Evolutionary conservation across 2,888 invertebrate species (phyloP).

Genomic region (Lissonota sp.): DNA sequence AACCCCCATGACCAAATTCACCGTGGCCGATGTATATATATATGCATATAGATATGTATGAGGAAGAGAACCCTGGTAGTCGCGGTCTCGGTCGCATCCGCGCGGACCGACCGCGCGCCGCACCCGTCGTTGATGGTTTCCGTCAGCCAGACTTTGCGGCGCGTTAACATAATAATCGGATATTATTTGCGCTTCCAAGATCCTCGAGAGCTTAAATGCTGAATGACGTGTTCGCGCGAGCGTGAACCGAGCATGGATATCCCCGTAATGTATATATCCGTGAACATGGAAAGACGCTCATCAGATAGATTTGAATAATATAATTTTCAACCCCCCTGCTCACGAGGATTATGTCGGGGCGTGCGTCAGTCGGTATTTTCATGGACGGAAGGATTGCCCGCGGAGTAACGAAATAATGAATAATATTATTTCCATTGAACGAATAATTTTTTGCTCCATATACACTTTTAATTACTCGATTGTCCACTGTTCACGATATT

Average conservation of each 20-base stretch:
- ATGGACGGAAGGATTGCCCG: too few species aligned
- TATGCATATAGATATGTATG: conserved; percentile 16
- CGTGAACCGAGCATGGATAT: conserved; percentile 46
- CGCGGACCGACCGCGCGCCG: conserved; percentile 10
- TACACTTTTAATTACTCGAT: too few species aligned
- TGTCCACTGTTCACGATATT: too few species aligned
- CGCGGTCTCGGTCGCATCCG: conserved; percentile 37
- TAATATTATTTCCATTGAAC: too few species aligned
- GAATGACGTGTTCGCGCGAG: conserved; percentile 36
- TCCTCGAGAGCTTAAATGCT: conserved; percentile 59
- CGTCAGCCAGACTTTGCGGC: conserved; percentile 58
- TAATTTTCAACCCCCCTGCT: conserved; percentile 37
- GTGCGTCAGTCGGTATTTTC: too few species aligned
- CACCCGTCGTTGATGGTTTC: conserved; percentile 44
- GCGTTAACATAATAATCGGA: conserved; percentile 72
- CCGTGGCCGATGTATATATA: too few species aligned
- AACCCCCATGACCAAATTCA: too few species aligned
- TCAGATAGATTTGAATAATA: conserved; percentile 64
- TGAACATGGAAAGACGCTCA: conserved; percentile 55
- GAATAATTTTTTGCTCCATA: too few species aligned
- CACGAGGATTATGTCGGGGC: too few species aligned
- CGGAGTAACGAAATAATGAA: too few species aligned
- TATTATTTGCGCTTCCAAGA: conserved; percentile 70
- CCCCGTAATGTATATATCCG: conserved; percentile 48
- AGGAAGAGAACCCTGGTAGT: conserved; percentile 14